Percentiles rank a stretch among this genome's conserved stretches.
Conservation (phyloP, 2,113 vertebrate species). For the Cnemophilus loriae region DNA sequence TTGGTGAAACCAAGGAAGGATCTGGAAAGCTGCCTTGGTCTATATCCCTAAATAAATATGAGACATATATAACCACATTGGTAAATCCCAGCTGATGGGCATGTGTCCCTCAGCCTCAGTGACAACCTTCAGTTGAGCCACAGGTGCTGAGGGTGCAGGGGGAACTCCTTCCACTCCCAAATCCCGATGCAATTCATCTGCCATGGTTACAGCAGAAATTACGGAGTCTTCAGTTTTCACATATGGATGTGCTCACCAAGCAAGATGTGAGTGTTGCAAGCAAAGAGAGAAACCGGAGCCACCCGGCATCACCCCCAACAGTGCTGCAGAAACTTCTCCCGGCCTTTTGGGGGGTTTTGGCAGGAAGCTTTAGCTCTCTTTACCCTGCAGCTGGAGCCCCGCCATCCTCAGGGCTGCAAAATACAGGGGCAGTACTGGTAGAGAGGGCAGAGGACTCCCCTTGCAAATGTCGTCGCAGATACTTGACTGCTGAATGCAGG, state of each 20-base stretch:
- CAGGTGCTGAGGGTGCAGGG: neutral
- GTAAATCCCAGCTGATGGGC: neutral
- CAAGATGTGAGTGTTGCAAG: neutral
- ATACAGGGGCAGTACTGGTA: neutral
- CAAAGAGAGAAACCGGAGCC: neutral
- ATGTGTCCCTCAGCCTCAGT: neutral
- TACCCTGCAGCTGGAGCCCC: neutral
- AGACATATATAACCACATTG: neutral
- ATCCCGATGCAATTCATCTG: neutral
- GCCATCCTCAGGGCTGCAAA: neutral
- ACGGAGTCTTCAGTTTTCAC: neutral
- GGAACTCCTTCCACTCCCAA: neutral
- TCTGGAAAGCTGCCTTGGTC: neutral
- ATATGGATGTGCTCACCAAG: neutral
- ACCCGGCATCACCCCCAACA: fast-evolving
- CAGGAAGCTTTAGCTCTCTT: neutral
- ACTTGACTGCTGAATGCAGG: neutral
- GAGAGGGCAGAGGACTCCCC: neutral
- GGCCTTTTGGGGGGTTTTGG: neutral
- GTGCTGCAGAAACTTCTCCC: fast-evolving
- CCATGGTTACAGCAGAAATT: neutral
- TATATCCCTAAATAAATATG: neutral
- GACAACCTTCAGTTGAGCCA: neutral
- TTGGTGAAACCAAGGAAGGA: neutral
- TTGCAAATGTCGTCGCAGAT: neutral